These are phyloP conservation scores for Triplophysa dalaica DNA, from an alignment of 2,113 vertebrate genomes.

Conservation along the genomic window DNA sequence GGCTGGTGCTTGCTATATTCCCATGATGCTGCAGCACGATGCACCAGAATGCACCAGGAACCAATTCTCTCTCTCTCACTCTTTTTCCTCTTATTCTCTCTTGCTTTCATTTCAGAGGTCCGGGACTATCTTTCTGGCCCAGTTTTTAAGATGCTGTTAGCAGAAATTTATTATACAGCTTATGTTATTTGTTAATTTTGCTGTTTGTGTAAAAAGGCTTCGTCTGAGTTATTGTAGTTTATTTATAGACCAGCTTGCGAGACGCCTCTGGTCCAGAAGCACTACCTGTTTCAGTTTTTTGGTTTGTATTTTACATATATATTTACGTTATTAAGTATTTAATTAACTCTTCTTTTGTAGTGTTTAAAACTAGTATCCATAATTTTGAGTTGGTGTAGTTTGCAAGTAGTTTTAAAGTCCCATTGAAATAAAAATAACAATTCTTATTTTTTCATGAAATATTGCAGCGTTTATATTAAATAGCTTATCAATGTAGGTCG, in stretches of 20 bases:
- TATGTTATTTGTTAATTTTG: conserved; percentile 1
- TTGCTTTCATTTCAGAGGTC: conserved; percentile 16
- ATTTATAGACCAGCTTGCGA: neutral
- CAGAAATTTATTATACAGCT: neutral
- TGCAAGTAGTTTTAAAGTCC: neutral
- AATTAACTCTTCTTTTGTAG: too few relatives aligned
- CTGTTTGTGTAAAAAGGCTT: neutral
- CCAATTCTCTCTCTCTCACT: conserved; percentile 29
- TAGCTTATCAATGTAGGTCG: too few relatives aligned
- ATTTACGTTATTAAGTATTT: too few relatives aligned
- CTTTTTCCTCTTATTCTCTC: conserved; percentile 16
- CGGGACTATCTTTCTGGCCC: neutral
- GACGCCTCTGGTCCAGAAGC: too few relatives aligned
- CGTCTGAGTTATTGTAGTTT: neutral
- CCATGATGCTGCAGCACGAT: conserved; percentile 52
- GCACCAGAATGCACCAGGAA: conserved; percentile 48
- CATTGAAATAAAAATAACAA: too few relatives aligned
- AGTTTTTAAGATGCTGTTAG: neutral
- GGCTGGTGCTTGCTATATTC: conserved; percentile 43
- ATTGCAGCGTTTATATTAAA: too few relatives aligned
- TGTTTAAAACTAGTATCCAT: too few relatives aligned
- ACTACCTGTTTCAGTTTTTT: too few relatives aligned
- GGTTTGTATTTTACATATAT: too few relatives aligned
- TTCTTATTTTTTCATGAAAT: too few relatives aligned
- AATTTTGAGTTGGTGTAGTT: neutral